Evolutionary conservation across 2,888 invertebrate genomes (phyloP).

Genomic region (Augochlorella aurata): DNA sequence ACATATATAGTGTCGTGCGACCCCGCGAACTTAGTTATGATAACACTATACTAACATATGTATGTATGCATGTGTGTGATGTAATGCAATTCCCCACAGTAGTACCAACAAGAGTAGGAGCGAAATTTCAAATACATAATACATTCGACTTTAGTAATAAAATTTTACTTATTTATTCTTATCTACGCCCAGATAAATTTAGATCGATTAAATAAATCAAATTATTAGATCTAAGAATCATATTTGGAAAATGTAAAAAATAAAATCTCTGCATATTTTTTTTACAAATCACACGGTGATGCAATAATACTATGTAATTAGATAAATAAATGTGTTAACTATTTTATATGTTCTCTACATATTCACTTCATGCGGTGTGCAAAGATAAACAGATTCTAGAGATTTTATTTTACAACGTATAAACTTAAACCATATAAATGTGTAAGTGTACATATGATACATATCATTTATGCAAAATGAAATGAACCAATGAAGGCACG

Average conservation of each 20-base stretch:
- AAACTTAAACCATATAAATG: neutral
- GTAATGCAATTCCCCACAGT: neutral
- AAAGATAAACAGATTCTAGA: neutral
- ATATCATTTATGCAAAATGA: neutral
- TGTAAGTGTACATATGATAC: too few relatives aligned
- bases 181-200: neutral
- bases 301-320: slow-evolving; percentile 17
- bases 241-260: neutral
- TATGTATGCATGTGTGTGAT: slow-evolving; percentile 4
- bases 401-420: neutral
- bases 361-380: neutral
- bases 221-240: neutral
- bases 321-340: slow-evolving; percentile 51
- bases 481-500: neutral
- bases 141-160: neutral
- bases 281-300: neutral
- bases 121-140: neutral
- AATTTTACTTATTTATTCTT: neutral
- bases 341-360: slow-evolving; percentile 10
- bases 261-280: neutral
- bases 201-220: too few relatives aligned
- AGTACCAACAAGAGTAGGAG: neutral
- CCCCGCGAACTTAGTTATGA: slow-evolving; percentile 4
- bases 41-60: neutral
- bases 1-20: neutral